Percentiles rank a stretch among this genome's conserved stretches.
Conservation (phyloP, 2,113 vertebrate genomes). For the Coregonus clupeaformis region DNA sequence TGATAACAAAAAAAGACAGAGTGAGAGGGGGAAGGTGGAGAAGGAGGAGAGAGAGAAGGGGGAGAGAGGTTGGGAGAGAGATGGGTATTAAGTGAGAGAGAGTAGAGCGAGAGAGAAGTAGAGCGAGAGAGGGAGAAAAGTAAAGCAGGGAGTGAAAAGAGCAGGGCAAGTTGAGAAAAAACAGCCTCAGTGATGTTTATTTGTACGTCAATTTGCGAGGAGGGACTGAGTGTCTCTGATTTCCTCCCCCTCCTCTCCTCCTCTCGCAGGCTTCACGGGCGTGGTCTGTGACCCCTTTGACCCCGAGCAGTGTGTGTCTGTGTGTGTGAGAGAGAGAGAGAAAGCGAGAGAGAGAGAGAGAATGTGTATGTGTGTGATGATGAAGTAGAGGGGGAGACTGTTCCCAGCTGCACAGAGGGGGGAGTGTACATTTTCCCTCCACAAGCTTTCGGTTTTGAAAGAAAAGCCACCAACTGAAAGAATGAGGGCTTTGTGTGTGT, state of each 20-base stretch:
- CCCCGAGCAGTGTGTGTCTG: conserved; percentile 26
- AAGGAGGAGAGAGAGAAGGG: conserved; percentile 34
- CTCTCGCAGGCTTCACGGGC: conserved; percentile 55
- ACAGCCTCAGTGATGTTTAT: conserved; percentile 60
- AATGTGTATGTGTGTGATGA: conserved; percentile 23
- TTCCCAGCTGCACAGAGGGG: conserved; percentile 66
- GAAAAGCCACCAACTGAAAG: conserved; percentile 68
- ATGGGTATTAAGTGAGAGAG: conserved; percentile 38
- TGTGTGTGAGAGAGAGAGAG: conserved; percentile 25
- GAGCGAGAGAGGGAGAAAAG: conserved; percentile 18
- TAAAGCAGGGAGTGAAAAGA: conserved; percentile 18
- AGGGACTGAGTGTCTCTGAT: conserved; percentile 58
- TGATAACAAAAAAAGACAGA: conserved; percentile 42
- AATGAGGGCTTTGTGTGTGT: conserved; percentile 71
- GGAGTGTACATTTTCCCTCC: conserved; percentile 53
- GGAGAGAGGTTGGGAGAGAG: conserved; percentile 49
- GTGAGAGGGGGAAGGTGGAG: conserved; percentile 41
- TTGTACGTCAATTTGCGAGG: conserved; percentile 59
- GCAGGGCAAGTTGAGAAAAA: conserved; percentile 16
- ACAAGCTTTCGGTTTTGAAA: conserved; percentile 64
- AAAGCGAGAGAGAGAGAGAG: no score
- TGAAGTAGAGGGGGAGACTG: conserved; percentile 46
- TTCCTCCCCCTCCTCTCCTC: conserved; percentile 60
- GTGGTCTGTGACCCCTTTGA: conserved; percentile 70
- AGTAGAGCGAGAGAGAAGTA: no score